A percentile compares a stretch with the other conserved stretches of the same genome.
These are phyloP conservation scores for Athene cunicularia DNA, from an alignment of 2,113 vertebrate genomes.

Conservation along the genomic window DNA sequence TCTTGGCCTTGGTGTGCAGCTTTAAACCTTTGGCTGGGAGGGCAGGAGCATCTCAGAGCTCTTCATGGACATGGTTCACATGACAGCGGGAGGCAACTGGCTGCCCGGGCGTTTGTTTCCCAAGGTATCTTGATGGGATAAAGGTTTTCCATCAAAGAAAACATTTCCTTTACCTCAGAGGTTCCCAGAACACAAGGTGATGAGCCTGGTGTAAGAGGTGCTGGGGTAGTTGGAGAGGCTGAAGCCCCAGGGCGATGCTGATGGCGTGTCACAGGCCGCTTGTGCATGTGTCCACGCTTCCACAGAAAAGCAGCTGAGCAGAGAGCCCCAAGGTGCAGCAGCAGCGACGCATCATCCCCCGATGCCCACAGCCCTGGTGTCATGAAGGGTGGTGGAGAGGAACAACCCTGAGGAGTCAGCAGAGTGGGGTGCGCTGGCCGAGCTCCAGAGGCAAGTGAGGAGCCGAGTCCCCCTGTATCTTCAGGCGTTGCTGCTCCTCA, in stretches of 20 bases:
- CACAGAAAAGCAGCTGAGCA: not conserved
- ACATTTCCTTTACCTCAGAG: not conserved
- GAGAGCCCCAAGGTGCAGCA: not conserved
- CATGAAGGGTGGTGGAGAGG: not conserved
- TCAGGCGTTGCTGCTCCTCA: not conserved
- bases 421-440: rapidly evolving
- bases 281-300: rapidly evolving
- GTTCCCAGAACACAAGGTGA: not conserved
- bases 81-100: not conserved
- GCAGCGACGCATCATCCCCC: rapidly evolving
- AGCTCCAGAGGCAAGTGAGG: rapidly evolving
- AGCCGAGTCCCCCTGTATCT: not conserved
- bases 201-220: not conserved
- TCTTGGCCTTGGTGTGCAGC: constrained; percentile 9
- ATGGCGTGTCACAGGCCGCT: rapidly evolving
- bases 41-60: not conserved
- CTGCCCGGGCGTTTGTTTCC: rapidly evolving
- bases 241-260: rapidly evolving
- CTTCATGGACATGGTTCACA: not conserved
- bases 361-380: rapidly evolving
- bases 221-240: not conserved
- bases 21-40: constrained; percentile 37
- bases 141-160: not conserved
- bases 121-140: not conserved
- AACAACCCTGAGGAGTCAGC: not conserved